Conservation (phyloP, 2,797 vertebrate species). For the Gallirallus australis region DNA sequence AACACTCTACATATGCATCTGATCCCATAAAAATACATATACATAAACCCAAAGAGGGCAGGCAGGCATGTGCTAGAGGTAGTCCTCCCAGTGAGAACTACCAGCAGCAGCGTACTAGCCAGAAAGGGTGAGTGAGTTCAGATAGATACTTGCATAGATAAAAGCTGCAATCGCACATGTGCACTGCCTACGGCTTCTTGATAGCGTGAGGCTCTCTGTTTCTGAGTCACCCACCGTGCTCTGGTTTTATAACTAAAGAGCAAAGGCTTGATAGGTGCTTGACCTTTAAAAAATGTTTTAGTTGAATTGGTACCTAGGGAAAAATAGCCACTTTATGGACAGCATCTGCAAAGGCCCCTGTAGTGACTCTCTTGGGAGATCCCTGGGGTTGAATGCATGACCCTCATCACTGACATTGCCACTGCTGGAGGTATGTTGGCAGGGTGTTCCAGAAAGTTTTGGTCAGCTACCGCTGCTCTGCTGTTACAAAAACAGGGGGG, state of each 20-base stretch:
- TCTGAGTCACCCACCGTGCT: accelerated
- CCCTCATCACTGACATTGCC: not conserved
- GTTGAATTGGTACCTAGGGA: not conserved
- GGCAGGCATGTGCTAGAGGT: not conserved
- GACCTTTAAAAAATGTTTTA: not conserved
- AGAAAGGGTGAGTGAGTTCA: not conserved
- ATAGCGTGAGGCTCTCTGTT: not conserved
- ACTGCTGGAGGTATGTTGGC: not conserved
- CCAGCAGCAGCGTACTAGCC: not conserved
- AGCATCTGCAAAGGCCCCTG: not conserved
- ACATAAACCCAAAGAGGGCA: not conserved
- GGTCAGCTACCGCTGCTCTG: not conserved
- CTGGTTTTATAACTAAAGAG: not conserved
- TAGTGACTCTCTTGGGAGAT: not conserved
- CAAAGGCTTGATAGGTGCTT: not conserved
- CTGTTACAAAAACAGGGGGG: not conserved
- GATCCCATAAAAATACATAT: not conserved
- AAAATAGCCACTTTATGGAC: not conserved
- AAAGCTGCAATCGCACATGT: not conserved
- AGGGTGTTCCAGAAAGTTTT: not conserved
- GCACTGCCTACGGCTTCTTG: not conserved
- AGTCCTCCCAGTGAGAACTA: not conserved
- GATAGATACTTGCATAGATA: not conserved
- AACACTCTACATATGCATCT: not conserved
- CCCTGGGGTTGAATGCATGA: not conserved